These are phyloP conservation scores for Apamea anceps DNA, from an alignment of 2,888 invertebrate genomes.

Conservation along the genomic window DNA sequence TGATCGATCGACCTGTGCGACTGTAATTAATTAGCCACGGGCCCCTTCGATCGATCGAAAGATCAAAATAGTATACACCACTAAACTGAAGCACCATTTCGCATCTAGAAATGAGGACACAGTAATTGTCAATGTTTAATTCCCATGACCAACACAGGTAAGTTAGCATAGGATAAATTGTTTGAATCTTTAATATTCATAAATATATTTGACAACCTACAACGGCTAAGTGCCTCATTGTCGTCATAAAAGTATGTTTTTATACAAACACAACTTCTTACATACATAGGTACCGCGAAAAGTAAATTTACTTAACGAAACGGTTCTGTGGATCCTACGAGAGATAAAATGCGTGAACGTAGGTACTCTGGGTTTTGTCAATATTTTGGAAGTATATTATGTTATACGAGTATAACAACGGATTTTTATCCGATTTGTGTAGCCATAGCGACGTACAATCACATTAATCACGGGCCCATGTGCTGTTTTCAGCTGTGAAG, in stretches of 20 bases:
- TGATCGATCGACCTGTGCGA: too few species aligned
- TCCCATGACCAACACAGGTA: slow-evolving; percentile 22
- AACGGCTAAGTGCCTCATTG: slow-evolving; percentile 42
- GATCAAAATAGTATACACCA: too few species aligned
- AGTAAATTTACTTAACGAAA: slow-evolving; percentile 38
- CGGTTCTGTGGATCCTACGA: slow-evolving; percentile 29
- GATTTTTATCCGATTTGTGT: background rate
- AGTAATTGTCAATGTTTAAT: background rate
- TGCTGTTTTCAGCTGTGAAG: too few species aligned
- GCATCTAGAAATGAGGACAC: background rate
- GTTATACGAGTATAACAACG: background rate
- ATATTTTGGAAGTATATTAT: slow-evolving; percentile 25
- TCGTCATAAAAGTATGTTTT: slow-evolving; percentile 19
- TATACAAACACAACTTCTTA: slow-evolving; percentile 41
- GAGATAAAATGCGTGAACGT: slow-evolving; percentile 39
- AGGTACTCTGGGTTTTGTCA: slow-evolving; percentile 26
- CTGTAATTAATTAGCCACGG: too few species aligned
- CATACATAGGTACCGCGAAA: slow-evolving; percentile 31
- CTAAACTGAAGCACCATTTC: background rate
- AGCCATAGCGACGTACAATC: background rate
- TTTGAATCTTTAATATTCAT: slow-evolving; percentile 8
- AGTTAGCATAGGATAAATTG: background rate
- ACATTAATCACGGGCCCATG: background rate
- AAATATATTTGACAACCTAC: slow-evolving; percentile 33
- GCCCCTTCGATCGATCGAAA: too few species aligned